Conservation (phyloP, 2,888 invertebrate genomes). For the Cephalotes varians region DNA sequence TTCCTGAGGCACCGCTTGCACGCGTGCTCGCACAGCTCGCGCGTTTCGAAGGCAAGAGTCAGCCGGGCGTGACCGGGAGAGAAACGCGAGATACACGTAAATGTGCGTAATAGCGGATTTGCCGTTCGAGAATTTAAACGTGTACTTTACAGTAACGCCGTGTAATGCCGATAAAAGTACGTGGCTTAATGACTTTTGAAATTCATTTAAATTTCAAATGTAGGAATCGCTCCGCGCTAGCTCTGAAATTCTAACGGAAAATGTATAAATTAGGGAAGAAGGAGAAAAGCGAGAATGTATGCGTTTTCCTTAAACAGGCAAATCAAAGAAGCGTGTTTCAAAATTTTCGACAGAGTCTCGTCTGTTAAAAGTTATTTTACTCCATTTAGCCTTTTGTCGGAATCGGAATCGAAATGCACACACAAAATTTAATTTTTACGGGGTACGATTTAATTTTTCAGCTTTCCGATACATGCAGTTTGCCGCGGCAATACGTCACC, state of each 20-base stretch:
- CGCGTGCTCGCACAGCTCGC: slow-evolving; percentile 2
- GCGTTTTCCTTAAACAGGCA: not conserved
- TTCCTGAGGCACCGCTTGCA: slow-evolving; percentile 50
- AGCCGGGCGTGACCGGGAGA: slow-evolving; percentile 48
- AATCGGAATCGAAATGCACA: slow-evolving; percentile 20
- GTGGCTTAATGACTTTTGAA: not conserved
- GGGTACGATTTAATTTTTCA: slow-evolving; percentile 38
- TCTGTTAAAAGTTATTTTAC: slow-evolving; percentile 7
- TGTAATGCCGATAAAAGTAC: not conserved
- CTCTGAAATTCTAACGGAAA: slow-evolving; percentile 14
- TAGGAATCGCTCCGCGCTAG: not conserved
- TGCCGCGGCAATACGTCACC: slow-evolving; percentile 5
- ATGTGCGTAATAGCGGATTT: slow-evolving; percentile 36
- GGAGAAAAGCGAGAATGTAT: not conserved
- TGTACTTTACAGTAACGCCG: not conserved
- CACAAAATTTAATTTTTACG: no score
- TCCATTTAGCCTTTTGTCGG: not conserved
- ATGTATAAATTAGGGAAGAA: slow-evolving; percentile 43
- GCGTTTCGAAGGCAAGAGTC: slow-evolving; percentile 59
- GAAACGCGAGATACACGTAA: slow-evolving; percentile 37
- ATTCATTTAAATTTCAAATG: slow-evolving; percentile 21
- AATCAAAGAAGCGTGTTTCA: not conserved
- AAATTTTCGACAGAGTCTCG: not conserved
- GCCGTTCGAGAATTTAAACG: slow-evolving; percentile 17
- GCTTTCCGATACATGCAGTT: slow-evolving; percentile 19